Evolutionary conservation across 2,797 vertebrate species (phyloP).

Genomic region (Aplochiton taeniatus): DNA sequence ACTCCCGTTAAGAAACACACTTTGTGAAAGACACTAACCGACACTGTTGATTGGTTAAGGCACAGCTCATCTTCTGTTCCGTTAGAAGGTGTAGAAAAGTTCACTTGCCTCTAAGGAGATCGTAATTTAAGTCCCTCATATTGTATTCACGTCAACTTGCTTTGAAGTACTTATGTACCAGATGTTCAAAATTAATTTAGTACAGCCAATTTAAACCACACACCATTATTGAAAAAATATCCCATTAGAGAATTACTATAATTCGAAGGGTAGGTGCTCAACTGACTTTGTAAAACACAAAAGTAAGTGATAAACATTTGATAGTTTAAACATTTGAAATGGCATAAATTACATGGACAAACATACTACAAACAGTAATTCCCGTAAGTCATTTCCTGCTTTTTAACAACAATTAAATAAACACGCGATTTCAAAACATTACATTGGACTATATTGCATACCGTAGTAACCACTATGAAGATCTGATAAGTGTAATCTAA

Average conservation of each 20-base stretch:
- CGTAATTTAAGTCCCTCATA: no score
- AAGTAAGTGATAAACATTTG: constrained; percentile 28
- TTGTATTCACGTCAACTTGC: no score
- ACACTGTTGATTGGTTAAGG: no score
- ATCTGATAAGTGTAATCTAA: constrained; percentile 16
- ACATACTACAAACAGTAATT: constrained; percentile 52
- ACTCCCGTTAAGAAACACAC: no score
- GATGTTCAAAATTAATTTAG: no score
- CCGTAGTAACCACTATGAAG: constrained; percentile 29
- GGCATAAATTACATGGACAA: constrained; percentile 49
- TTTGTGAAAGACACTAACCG: no score
- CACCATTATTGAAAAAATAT: neutral
- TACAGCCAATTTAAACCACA: constrained; percentile 3
- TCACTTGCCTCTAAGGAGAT: no score
- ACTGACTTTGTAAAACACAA: constrained; percentile 18
- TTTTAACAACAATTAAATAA: constrained; percentile 63
- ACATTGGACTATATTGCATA: constrained; percentile 49
- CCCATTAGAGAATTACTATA: constrained; percentile 22
- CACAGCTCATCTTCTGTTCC: no score
- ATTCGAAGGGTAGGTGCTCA: constrained; percentile 28
- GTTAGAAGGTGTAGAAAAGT: no score
- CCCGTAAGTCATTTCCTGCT: constrained; percentile 55
- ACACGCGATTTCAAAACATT: constrained; percentile 46
- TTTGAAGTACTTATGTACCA: no score
- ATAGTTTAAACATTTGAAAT: constrained; percentile 32